Evolutionary conservation across 2,888 invertebrate genomes (phyloP), one percentile per base, ranked within the genome.

Genomic region (Platynereis dumerilii): DNA sequence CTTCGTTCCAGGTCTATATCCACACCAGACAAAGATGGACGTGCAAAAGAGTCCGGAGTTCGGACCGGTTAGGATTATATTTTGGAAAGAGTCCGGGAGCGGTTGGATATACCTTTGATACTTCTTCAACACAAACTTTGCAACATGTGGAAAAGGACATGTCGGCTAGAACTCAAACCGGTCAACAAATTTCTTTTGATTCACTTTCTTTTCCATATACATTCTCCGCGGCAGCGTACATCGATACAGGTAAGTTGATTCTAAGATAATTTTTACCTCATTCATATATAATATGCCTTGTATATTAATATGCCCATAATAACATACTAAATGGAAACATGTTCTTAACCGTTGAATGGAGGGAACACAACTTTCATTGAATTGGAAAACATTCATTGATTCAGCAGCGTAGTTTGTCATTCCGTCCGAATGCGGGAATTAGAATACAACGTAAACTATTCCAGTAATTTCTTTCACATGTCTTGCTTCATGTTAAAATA

Each of bases 1-100:
- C n/a, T n/a, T n/a, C n/a, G n/a, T n/a, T n/a, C n/a, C n/a, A n/a
- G 64, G 27, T 64, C 1, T 64, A 64, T 58, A 64, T 64, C 29
- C 64, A 64, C 52, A 64, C 58, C 12, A 34, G 58, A n/a, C 39
- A 28, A 29, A 58, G 53, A 22, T 26, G 22, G n/a, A 45, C 20
- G 5, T 64, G 64, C 24, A 29, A 52, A 24, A 10, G 7, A 39
- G 64, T 64, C 27, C 15, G 48, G 42, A 15, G 24, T 2, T 48
- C 34, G 22, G 64, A 64, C 58, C 48, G 64, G 26, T 22, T 64
- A n/a, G 64, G 64, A 2, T 22, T 64, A 5, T 64, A 58, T 48
- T 58, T 53, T 29, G 27, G 22, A 12, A 15, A 48, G 53, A 22
- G 20, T 2, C 48, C 52, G 12, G 64, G 64, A 1, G 44, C 64